Evolutionary conservation across 2,113 vertebrate genomes (phyloP).

Genomic region (Phaethon lepturus): DNA sequence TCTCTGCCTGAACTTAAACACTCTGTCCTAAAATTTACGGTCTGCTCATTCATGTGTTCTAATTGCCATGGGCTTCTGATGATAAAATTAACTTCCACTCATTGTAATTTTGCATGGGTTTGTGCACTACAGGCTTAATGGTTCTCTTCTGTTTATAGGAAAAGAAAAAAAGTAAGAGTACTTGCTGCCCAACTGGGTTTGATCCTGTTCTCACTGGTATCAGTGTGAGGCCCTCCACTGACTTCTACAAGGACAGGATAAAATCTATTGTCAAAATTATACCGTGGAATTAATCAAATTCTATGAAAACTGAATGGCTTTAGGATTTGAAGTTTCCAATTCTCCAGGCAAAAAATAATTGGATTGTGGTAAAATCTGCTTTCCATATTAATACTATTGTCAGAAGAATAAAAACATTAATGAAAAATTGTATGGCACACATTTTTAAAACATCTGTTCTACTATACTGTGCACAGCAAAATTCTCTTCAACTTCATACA

Average conservation of each 20-base stretch:
- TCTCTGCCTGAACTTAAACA: conserved; percentile 40
- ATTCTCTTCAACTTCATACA: not conserved
- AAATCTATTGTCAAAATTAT: not conserved
- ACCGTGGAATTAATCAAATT: conserved; percentile 31
- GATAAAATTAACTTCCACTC: conserved; percentile 48
- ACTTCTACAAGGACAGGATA: not conserved
- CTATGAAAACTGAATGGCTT: conserved; percentile 32
- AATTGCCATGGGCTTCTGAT: conserved; percentile 47
- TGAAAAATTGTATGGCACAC: not conserved
- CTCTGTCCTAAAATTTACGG: conserved; percentile 37
- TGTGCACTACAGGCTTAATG: conserved; percentile 13
- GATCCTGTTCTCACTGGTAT: not conserved
- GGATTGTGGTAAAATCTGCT: not conserved
- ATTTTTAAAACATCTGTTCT: not conserved
- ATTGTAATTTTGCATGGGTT: conserved; percentile 11
- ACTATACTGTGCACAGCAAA: not conserved
- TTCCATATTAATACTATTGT: conserved; percentile 23
- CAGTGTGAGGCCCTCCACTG: not conserved
- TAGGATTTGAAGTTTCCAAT: not conserved
- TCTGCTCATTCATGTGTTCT: conserved; percentile 40
- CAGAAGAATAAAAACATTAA: conserved; percentile 36
- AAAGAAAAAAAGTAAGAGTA: not conserved
- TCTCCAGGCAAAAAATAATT: not conserved
- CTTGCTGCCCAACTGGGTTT: not conserved
- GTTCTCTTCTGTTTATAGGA: not conserved